A percentile compares a stretch with the other conserved stretches of the same genome.
Evolutionary conservation across 2,113 vertebrate genomes (phyloP).

Genomic region (Apistogramma diplotaenia): DNA sequence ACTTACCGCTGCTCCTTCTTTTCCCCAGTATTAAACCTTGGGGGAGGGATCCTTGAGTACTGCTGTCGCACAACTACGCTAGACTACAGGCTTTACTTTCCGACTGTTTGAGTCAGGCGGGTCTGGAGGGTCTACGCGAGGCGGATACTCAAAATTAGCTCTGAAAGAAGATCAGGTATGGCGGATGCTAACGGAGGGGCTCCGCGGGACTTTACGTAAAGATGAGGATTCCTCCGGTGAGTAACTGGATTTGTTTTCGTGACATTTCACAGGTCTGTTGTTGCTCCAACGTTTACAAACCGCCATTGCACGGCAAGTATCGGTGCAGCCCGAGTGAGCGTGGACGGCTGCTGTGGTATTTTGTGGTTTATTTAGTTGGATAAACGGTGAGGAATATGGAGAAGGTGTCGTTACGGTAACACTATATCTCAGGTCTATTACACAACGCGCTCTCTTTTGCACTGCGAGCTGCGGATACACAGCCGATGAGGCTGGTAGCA

Average conservation of each 20-base stretch:
- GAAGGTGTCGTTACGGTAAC: conserved; percentile 12
- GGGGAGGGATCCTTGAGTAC: conserved; percentile 63
- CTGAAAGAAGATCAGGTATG: conserved; percentile 53
- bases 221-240: conserved; percentile 78
- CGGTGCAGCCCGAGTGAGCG: background rate
- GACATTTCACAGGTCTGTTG: conserved; percentile 34
- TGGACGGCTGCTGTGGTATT: background rate
- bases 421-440: conserved; percentile 29
- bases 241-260: conserved; percentile 48
- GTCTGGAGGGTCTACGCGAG: conserved; percentile 10
- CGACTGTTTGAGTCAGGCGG: conserved; percentile 27
- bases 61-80: conserved; percentile 65
- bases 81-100: conserved; percentile 53
- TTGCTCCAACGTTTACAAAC: conserved; percentile 5
- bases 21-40: conserved; percentile 50
- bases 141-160: conserved; percentile 25
- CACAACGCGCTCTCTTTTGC: conserved; percentile 20
- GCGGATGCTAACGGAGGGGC: conserved; percentile 42
- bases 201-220: conserved; percentile 55
- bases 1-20: conserved; percentile 15
- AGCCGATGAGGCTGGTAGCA: background rate
- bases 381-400: background rate
- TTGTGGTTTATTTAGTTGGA: background rate
- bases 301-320: conserved; percentile 43
- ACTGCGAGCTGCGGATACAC: background rate